Percentiles rank a stretch among this genome's conserved stretches.
Conservation (phyloP, 2,113 vertebrate genomes). For the Pica pica region DNA sequence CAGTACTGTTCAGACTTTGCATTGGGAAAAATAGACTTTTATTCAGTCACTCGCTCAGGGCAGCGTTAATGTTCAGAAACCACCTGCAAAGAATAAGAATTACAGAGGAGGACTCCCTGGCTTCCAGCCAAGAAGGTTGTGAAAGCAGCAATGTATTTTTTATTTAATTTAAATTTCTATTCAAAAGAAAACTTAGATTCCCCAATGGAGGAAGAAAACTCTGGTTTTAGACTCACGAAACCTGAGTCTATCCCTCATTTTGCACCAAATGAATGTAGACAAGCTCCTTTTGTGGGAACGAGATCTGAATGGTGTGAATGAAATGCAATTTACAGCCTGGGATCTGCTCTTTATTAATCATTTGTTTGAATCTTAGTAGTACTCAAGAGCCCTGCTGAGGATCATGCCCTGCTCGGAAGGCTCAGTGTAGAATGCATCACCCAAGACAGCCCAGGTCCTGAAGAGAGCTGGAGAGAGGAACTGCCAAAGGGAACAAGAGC, state of each 20-base stretch:
- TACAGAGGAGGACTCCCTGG: neutral
- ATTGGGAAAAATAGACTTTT: neutral
- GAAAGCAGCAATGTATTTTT: constrained; percentile 43
- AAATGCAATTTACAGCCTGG: constrained; percentile 21
- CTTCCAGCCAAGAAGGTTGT: constrained; percentile 4
- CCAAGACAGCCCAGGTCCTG: neutral
- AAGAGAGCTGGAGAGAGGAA: neutral
- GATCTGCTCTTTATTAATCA: constrained; percentile 56
- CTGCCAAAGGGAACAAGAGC: neutral
- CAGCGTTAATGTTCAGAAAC: neutral
- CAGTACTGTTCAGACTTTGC: neutral
- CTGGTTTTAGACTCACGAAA: constrained; percentile 28
- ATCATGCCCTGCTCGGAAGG: neutral
- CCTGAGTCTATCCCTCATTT: constrained; percentile 31
- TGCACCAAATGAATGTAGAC: constrained; percentile 42
- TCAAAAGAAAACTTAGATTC: constrained; percentile 50
- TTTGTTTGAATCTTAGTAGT: constrained; percentile 14
- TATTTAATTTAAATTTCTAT: constrained; percentile 51
- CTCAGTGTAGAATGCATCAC: neutral
- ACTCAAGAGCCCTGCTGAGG: neutral
- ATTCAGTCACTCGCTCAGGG: neutral
- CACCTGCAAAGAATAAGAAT: constrained; percentile 54
- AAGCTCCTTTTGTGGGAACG: neutral
- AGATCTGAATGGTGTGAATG: constrained; percentile 36
- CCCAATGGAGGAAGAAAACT: constrained; percentile 27